phyloP scores from a whole-genome alignment of 2,113 vertebrate species.

The Fregetta grallaria region DNA sequence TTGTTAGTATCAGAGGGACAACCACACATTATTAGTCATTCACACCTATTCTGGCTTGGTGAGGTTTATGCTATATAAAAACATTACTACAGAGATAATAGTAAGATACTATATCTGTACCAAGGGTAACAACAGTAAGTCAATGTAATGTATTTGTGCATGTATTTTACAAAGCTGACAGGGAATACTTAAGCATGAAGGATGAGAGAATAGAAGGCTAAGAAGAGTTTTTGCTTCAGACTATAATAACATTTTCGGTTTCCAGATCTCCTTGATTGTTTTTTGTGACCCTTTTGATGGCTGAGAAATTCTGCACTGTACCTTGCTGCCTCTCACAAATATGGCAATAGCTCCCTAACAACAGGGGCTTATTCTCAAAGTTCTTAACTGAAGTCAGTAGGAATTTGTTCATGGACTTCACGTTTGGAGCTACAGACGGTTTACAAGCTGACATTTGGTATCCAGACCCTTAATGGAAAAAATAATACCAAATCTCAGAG shows the following conservation, averaged over 20 bases:
- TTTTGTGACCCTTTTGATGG: background rate
- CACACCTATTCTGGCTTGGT: background rate
- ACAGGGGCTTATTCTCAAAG: background rate
- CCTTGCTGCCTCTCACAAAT: background rate
- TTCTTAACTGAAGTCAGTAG: background rate
- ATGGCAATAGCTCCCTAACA: background rate
- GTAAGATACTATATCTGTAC: background rate
- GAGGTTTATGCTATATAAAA: background rate
- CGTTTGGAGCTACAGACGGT: background rate
- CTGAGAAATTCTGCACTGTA: background rate
- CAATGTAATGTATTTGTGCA: background rate
- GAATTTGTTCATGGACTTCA: background rate
- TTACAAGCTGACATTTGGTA: background rate
- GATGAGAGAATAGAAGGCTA: background rate
- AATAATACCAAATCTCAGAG: background rate
- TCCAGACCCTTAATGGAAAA: background rate
- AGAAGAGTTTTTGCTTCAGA: background rate
- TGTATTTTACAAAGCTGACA: background rate
- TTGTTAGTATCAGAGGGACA: background rate
- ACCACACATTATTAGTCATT: background rate
- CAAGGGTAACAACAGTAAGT: background rate
- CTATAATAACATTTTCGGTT: background rate
- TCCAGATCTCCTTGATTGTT: background rate
- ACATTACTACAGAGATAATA: background rate
- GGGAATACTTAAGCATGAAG: background rate